These are phyloP conservation scores for Gadopsis marmoratus DNA, from an alignment of 2,797 vertebrate genomes.

Conservation along the genomic window DNA sequence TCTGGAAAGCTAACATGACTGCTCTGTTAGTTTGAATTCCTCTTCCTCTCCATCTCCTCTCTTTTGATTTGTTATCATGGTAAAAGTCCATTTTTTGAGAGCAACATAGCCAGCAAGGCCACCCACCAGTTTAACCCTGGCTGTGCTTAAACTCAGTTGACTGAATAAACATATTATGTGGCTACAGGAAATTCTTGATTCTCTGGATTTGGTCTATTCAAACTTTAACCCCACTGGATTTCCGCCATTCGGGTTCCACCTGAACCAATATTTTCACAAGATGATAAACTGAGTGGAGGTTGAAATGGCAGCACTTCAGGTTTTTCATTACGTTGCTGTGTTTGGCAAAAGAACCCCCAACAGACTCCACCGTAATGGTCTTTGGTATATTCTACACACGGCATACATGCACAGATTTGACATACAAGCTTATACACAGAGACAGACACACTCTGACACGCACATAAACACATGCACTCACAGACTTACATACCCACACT, in stretches of 20 bases:
- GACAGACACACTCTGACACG: not conserved
- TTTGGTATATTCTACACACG: conserved; percentile 32
- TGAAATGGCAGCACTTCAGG: conserved; percentile 61
- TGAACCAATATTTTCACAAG: conserved; percentile 80
- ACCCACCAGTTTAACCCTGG: conserved; percentile 54
- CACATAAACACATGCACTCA: conserved; percentile 15
- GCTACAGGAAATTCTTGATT: conserved; percentile 66
- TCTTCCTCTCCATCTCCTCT: not conserved
- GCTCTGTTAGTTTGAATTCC: not conserved
- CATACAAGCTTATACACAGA: conserved; percentile 1
- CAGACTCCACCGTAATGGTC: conserved; percentile 54
- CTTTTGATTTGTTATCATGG: not conserved
- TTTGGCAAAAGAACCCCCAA: conserved; percentile 57
- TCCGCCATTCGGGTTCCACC: conserved; percentile 64
- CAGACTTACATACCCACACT: conserved; percentile 28
- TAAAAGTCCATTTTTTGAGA: not conserved
- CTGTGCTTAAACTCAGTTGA: conserved; percentile 26
- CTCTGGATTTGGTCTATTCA: conserved; percentile 60
- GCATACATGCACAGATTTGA: not conserved
- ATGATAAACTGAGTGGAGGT: conserved; percentile 64
- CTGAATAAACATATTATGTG: conserved; percentile 64
- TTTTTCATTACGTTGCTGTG: conserved; percentile 58
- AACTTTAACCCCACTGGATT: conserved; percentile 65
- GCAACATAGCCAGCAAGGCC: conserved; percentile 36
- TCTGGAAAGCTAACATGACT: no score